These are phyloP conservation scores for Litocranius walleri DNA, from an alignment of 2,113 vertebrate genomes.

Conservation along the genomic window DNA sequence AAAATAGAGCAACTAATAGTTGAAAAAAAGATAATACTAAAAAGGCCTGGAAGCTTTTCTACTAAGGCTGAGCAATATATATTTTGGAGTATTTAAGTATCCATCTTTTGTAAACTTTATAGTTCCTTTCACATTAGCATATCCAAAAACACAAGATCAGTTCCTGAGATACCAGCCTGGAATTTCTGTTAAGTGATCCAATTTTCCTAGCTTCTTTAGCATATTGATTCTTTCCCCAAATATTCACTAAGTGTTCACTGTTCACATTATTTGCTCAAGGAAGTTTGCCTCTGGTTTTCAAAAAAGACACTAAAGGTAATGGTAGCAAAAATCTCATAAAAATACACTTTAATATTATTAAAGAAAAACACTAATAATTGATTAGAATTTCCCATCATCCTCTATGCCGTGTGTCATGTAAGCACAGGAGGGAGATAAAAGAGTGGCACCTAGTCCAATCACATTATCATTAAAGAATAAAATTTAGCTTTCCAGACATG, in stretches of 20 bases:
- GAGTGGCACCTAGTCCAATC: constrained; percentile 9
- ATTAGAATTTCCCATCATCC: constrained; percentile 32
- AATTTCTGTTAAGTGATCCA: constrained; percentile 57
- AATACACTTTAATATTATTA: constrained; percentile 62
- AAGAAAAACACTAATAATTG: constrained; percentile 63
- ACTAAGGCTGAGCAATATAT: background rate
- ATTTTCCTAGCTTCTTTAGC: constrained; percentile 68
- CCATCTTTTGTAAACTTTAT: constrained; percentile 52
- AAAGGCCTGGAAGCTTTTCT: constrained; percentile 52
- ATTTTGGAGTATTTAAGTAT: constrained; percentile 59
- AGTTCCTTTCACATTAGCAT: constrained; percentile 48
- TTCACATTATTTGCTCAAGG: constrained; percentile 47
- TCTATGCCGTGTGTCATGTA: background rate
- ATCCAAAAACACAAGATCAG: constrained; percentile 57
- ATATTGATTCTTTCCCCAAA: constrained; percentile 58
- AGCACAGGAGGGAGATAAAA: constrained; percentile 28
- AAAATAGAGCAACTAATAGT: constrained; percentile 59
- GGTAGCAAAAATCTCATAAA: constrained; percentile 53
- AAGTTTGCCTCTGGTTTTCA: constrained; percentile 37
- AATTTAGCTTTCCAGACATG: constrained; percentile 73
- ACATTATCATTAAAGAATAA: constrained; percentile 75
- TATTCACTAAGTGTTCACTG: constrained; percentile 48
- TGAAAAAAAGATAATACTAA: constrained; percentile 66
- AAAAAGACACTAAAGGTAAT: constrained; percentile 41
- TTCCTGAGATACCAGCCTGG: constrained; percentile 65